phyloP scores from a whole-genome alignment of 1,140 invertebrate genomes.

The Manduca sexta region DNA sequence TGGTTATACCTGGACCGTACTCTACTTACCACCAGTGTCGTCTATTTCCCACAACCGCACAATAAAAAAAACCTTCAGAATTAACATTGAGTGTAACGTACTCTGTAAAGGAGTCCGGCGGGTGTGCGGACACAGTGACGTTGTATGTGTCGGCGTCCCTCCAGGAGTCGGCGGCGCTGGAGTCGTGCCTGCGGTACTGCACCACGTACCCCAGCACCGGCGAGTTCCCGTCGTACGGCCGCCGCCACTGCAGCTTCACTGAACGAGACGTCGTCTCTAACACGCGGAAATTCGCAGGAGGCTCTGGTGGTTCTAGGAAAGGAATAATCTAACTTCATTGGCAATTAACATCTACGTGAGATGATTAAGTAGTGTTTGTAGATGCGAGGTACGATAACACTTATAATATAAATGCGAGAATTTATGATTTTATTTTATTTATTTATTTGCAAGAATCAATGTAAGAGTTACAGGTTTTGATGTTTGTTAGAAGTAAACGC shows the following conservation, averaged over 20 bases:
- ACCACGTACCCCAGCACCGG: conserved; percentile 85
- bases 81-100: too few species aligned
- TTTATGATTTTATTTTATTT: too few species aligned
- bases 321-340: neutral
- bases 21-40: too few species aligned
- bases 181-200: conserved; percentile 74
- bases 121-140: conserved; percentile 49
- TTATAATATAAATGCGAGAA: too few species aligned
- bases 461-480: too few species aligned
- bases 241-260: conserved; percentile 82
- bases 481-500: too few species aligned
- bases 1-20: too few species aligned
- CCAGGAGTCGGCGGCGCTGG: conserved; percentile 52
- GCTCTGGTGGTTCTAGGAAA: conserved; percentile 80
- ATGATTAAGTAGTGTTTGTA: too few species aligned
- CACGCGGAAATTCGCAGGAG: conserved; percentile 78
- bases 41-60: too few species aligned
- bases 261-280: conserved; percentile 80
- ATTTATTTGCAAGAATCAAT: too few species aligned
- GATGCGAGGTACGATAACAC: too few species aligned
- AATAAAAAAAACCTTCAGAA: neutral
- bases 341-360: too few species aligned
- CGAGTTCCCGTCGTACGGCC: conserved; percentile 87
- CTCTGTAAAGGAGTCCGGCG: conserved; percentile 45
- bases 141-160: conserved; percentile 60